Base-by-base conservation (phyloP, 2,888 invertebrate species). In the Parochlus steinenii region DNA sequence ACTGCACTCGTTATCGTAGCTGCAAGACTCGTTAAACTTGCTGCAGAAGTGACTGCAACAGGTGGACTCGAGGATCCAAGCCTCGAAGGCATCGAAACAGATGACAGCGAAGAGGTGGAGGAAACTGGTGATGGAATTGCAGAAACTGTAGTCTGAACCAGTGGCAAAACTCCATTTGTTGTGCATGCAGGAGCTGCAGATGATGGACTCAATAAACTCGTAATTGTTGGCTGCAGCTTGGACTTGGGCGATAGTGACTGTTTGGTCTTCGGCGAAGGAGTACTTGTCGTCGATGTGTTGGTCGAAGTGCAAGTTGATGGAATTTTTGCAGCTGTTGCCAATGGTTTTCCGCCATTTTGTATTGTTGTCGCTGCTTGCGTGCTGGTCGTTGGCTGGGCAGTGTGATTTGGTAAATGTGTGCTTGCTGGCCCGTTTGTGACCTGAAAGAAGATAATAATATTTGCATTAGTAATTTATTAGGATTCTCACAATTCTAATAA, bases 1-100 rank as follows among this genome's bases (percentile, higher is more conserved):
- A 66, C 65, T 33, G 65, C 62, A 48, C 23, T 22, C 17, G 66
- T 66, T 27, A 64, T 62, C 14, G 66, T 65, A 12, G 66, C 65
- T 33, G 65, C 62, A 48, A 67, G 69, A 43, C 68, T 69, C 36
- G 62, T 62, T 23, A 8, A 14, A 17, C 16, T 24, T 12, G 34
- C 60, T 61, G 33, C 59, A 17, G 38, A 36, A 5, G 37, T 25
- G n/a, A 59, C 50, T 61, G 69, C 48, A 61, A 63, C 24, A 62
- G 62, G 46, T 61, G 63, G 31, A 62, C 56, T 52, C 61, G 63
- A 49, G 63, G 63, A 34, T 62, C 62, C 44, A 63, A 54, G 41
- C 62, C 61, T 41, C 62, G 59, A 32, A 42, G 44, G 38, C 14
- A 36, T 36, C 18, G 36, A 36, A 8, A 36, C 30, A 10, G 36